phyloP scores from a whole-genome alignment of 2,888 invertebrate species.

The Acleris sparsana region DNA sequence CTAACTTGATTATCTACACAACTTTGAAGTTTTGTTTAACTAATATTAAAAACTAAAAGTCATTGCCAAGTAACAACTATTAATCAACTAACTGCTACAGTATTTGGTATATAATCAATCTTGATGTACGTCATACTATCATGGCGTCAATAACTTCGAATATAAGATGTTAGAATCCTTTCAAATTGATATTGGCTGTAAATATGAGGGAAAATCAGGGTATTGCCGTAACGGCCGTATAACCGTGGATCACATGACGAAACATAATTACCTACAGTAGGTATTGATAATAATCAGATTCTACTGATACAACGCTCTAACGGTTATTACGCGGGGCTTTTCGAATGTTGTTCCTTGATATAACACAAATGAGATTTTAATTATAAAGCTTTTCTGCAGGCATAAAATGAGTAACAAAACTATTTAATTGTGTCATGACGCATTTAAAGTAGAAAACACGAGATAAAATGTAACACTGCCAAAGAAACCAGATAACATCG shows the following conservation, averaged over 20 bases:
- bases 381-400: slow-evolving; percentile 2
- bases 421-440: not conserved
- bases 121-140: not conserved
- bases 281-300: slow-evolving; percentile 19
- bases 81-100: no score
- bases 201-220: slow-evolving; percentile 24
- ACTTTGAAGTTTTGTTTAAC: no score
- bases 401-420: not conserved
- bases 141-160: not conserved
- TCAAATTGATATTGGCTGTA: slow-evolving; percentile 21
- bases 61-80: no score
- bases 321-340: slow-evolving; percentile 14
- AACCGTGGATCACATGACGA: slow-evolving; percentile 16
- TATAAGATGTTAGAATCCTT: slow-evolving; percentile 7
- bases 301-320: slow-evolving; percentile 3
- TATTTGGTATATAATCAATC: no score
- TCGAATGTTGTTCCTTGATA: slow-evolving; percentile 3
- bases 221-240: slow-evolving; percentile 3
- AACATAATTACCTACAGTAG: slow-evolving; percentile 24
- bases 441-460: slow-evolving; percentile 21
- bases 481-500: slow-evolving; percentile 39
- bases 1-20: no score
- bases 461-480: slow-evolving; percentile 28
- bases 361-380: slow-evolving; percentile 17
- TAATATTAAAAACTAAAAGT: no score